A percentile compares a stretch with the other conserved stretches of the same genome.
Conservation (phyloP, 2,888 invertebrate genomes). For the Yponomeuta evonymella region DNA sequence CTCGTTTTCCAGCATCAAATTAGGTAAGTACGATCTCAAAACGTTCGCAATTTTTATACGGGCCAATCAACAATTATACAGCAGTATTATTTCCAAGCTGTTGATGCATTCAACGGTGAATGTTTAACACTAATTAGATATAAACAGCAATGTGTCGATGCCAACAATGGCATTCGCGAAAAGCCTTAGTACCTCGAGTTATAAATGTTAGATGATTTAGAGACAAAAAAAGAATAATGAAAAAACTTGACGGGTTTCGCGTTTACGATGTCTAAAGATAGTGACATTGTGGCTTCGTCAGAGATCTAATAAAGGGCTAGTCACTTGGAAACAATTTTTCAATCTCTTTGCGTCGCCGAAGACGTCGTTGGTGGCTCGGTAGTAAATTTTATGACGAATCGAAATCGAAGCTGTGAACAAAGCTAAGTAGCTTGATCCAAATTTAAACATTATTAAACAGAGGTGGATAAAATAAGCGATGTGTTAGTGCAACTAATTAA, state of each 20-base stretch:
- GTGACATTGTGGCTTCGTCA: constrained; percentile 5
- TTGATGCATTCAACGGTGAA: no score
- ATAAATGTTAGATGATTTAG: background rate
- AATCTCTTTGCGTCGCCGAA: constrained; percentile 43
- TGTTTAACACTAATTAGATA: no score
- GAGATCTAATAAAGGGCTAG: constrained; percentile 4
- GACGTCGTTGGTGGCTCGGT: constrained; percentile 30
- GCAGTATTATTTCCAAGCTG: no score
- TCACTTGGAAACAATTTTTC: constrained; percentile 38
- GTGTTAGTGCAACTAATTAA: no score
- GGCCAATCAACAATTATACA: no score
- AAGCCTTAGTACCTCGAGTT: background rate
- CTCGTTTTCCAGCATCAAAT: no score
- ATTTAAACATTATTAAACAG: background rate
- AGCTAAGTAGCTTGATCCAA: background rate
- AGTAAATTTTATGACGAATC: constrained; percentile 57
- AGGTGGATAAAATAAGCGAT: no score
- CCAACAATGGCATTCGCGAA: no score
- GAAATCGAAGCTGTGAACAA: constrained; percentile 26
- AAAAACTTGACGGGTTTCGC: background rate
- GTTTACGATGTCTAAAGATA: constrained; percentile 1
- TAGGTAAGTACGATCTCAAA: no score
- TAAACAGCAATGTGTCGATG: no score
- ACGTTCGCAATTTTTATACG: no score
- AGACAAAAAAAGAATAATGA: background rate